A percentile compares a stretch with the other conserved stretches of the same genome.
Conservation (phyloP, 2,113 vertebrate genomes). For the Notiomystis cincta region DNA sequence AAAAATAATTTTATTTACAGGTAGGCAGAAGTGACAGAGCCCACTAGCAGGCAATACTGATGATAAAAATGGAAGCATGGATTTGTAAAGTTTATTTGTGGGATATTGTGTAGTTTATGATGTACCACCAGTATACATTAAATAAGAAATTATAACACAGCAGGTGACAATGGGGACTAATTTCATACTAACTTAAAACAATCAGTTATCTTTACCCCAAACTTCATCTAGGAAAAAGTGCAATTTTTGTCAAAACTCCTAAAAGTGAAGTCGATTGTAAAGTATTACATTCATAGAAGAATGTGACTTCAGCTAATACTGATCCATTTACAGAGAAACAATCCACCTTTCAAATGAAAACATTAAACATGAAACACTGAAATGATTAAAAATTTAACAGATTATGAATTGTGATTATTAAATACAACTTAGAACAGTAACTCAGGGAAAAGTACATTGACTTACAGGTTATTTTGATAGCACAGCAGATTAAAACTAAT, state of each 20-base stretch:
- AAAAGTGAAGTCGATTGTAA: background rate
- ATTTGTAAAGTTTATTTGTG: background rate
- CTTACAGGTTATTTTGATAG: constrained; percentile 16
- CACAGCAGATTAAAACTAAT: constrained; percentile 19
- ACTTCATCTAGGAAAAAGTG: background rate
- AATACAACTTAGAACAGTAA: background rate
- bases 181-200: background rate
- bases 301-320: background rate
- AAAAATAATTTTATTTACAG: background rate
- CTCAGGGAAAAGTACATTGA: background rate
- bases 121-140: background rate
- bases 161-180: background rate
- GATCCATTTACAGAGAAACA: background rate
- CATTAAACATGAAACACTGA: background rate
- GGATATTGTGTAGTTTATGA: background rate
- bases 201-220: background rate
- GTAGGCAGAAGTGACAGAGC: background rate
- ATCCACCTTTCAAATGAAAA: background rate
- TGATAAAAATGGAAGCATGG: background rate
- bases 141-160: background rate
- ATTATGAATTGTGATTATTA: constrained; percentile 4
- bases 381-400: constrained; percentile 6
- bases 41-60: background rate
- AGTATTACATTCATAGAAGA: background rate
- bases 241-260: background rate